Evolutionary conservation across 2,888 invertebrate species (phyloP), one percentile per base, ranked within the genome.

Genomic region (Podotricha telesiphe): DNA sequence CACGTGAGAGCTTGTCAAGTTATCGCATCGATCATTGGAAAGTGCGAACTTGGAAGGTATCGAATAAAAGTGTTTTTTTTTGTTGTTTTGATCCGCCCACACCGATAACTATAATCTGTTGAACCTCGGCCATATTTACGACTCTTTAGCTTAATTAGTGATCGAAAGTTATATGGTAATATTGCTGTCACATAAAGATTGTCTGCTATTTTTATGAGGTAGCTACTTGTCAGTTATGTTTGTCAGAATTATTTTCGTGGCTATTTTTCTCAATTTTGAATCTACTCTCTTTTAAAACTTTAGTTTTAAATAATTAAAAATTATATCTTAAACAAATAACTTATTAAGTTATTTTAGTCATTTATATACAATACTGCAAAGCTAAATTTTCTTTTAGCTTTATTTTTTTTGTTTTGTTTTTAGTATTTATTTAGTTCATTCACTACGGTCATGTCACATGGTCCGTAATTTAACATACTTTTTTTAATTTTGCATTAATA

Each of bases 11-110:
- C 59, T 28, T 22, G 59, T 59, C 59, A 59, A 59, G 59, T 45
- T 59, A 59, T 59, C 59, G 59, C 59, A 59, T 59, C 59, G 45
- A 59, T 59, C 59, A 59, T 22, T 59, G 59, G 59, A 59, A 59
- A 59, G 59, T 59, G 59, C 28, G 45, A 59, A 59, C 59, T 59
- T 42, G 45, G 59, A 28, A n/a, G 58, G 17, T 45, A 45, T 59
- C 59, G 59, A 59, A 22, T 45, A 59, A 59, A 59, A 59, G n/a
- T 10, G 15, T 53, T 59, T 20, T 45, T 59, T 45, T 8, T 28
- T 59, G 10, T n/a, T 42, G 22, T 42, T 45, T 45, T 45, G 45
- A 59, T 59, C 59, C 59, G 59, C 59, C 59, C 59, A 59, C 59
- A 17, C 28, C 22, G 59, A 59, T 59, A 59, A 45, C 59, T 22